Percentiles rank a stretch among this genome's conserved stretches.
These are phyloP conservation scores for Lophochroa leadbeateri DNA, from an alignment of 2,113 vertebrate species.

Conservation along the genomic window DNA sequence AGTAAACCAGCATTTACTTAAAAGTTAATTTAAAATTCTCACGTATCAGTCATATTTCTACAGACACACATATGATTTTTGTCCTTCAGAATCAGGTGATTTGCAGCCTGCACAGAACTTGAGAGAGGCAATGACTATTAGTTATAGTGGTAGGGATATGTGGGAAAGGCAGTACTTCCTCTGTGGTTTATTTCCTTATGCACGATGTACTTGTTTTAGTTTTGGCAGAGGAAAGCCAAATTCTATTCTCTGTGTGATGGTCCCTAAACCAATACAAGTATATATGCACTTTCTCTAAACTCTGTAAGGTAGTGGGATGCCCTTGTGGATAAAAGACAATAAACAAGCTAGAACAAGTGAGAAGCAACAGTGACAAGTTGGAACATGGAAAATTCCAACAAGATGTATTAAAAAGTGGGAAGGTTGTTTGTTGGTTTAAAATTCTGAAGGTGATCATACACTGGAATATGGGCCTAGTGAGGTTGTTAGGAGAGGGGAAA, in stretches of 20 bases:
- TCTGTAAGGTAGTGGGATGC: not conserved
- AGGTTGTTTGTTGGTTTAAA: not conserved
- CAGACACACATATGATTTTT: not conserved
- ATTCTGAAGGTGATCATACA: fast-evolving
- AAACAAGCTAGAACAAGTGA: not conserved
- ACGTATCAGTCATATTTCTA: not conserved
- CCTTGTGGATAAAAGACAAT: not conserved
- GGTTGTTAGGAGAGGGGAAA: not conserved
- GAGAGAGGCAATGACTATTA: not conserved
- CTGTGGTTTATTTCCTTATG: not conserved
- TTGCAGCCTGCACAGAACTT: not conserved
- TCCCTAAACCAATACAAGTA: not conserved
- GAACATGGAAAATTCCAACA: not conserved
- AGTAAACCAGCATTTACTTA: not conserved
- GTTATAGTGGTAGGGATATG: not conserved
- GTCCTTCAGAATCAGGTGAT: not conserved
- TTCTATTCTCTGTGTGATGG: fast-evolving
- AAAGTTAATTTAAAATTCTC: not conserved
- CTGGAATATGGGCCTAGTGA: not conserved
- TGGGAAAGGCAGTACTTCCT: not conserved
- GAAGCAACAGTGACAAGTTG: not conserved
- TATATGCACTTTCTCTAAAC: not conserved
- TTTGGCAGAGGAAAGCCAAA: not conserved
- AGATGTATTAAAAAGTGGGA: not conserved
- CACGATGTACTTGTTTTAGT: not conserved